Conservation (phyloP, 1,140 invertebrate genomes). For the Streblospio benedicti region DNA sequence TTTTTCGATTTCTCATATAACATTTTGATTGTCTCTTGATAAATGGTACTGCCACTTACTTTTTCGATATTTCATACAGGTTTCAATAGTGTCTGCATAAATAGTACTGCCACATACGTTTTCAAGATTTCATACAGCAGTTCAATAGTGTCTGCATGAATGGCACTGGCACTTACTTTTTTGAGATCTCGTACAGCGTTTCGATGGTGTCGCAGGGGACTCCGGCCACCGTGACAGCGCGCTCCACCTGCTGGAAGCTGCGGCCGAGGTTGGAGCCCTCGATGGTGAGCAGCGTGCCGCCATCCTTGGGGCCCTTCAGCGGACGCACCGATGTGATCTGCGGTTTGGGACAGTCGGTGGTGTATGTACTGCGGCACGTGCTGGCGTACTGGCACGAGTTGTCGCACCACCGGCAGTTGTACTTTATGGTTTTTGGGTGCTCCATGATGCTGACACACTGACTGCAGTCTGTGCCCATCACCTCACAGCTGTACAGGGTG, state of each 20-base stretch:
- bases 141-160: constrained; percentile 54
- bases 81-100: neutral
- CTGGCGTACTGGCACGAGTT: no score
- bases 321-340: no score
- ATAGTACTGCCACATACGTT: constrained; percentile 29
- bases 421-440: no score
- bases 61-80: neutral
- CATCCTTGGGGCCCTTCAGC: constrained; percentile 83
- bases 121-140: constrained; percentile 85
- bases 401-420: no score
- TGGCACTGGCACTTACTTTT: constrained; percentile 51
- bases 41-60: neutral
- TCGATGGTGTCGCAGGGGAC: constrained; percentile 74
- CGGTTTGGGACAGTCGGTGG: no score
- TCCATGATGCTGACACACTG: constrained; percentile 77
- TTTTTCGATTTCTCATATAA: neutral
- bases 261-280: constrained; percentile 89
- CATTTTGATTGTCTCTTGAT: neutral
- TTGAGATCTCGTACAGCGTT: constrained; percentile 81
- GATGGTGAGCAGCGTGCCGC: constrained; percentile 85
- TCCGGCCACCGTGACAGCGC: constrained; percentile 81
- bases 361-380: no score
- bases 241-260: constrained; percentile 76
- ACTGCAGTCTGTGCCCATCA: constrained; percentile 89
- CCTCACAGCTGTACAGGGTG: constrained; percentile 87